Evolutionary conservation across 2,888 invertebrate species (phyloP), one percentile per base, ranked within the genome.

Genomic region (Noctua pronuba): DNA sequence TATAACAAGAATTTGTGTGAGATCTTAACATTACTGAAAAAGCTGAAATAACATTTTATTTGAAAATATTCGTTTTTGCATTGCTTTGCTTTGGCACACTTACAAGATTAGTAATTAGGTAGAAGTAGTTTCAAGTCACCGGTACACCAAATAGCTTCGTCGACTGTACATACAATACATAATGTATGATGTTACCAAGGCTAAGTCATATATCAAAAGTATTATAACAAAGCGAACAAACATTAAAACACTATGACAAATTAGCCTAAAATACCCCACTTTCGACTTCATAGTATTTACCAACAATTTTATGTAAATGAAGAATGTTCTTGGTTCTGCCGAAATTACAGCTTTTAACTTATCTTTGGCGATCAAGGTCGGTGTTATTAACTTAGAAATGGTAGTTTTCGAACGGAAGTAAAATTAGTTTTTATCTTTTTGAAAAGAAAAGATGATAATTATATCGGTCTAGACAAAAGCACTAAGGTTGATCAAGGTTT

Each of bases 261-360:
- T 74, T 38, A 64, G 13, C 11, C 31, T n/a, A 16, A 80, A 77
- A 58, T 35, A 73, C 18, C 13, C 44, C 13, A 58, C n/a, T 55
- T 64, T 31, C 1, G 52, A 58, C 38, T 46, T 11, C 62, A 31
- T 46, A 44, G 28, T 58, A 46, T 52, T 76, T 46, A 83, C 62
- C 8, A 31, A 38, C 55, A 24, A 58, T 83, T 83, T 80, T 77
- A 83, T 83, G 78, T 83, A 58, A 80, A 80, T 83, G 13, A 58
- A 16, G 62, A 69, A 49, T 35, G 2, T 62, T 65, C 46, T 55
- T 8, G 24, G 31, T 3, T 24, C 31, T 16, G 31, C 49, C 49
- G 28, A 77, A 67, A 83, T 41, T 64, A 62, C 68, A 55, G 31
- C 10, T 64, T 44, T 73, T 6, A 38, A 31, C 10, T 16, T 79